A percentile compares a stretch with the other conserved stretches of the same genome.
phyloP scores from a whole-genome alignment of 1,140 invertebrate genomes.

The roundworm (Caenorhabditis elegans) region WBcel235 BX284604.4:4601001-4601500 shows the following conservation, averaged over 20 bases:
- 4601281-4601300: conserved; percentile 39
- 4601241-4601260: conserved; percentile 21
- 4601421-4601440: not conserved
- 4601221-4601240: conserved; percentile 37
- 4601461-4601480: conserved; percentile 10
- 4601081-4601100: too few relatives aligned
- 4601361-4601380: not conserved
- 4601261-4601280: conserved; percentile 38
- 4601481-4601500: too few relatives aligned
- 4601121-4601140: too few relatives aligned
- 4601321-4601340: conserved; percentile 20
- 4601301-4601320: conserved; percentile 48
- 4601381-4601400: not conserved
- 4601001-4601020: conserved; percentile 16
- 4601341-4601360: not conserved
- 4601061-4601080: too few relatives aligned
- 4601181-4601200: too few relatives aligned
- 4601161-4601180: too few relatives aligned
- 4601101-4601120: too few relatives aligned
- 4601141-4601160: too few relatives aligned
- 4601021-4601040: conserved; percentile 31
- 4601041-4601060: too few relatives aligned
- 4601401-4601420: conserved; percentile 35
- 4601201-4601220: too few relatives aligned
- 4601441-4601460: not conserved